Percentiles rank a stretch among this genome's conserved stretches.
phyloP scores from a whole-genome alignment of 2,113 vertebrate species.

The Verasper variegatus region DNA sequence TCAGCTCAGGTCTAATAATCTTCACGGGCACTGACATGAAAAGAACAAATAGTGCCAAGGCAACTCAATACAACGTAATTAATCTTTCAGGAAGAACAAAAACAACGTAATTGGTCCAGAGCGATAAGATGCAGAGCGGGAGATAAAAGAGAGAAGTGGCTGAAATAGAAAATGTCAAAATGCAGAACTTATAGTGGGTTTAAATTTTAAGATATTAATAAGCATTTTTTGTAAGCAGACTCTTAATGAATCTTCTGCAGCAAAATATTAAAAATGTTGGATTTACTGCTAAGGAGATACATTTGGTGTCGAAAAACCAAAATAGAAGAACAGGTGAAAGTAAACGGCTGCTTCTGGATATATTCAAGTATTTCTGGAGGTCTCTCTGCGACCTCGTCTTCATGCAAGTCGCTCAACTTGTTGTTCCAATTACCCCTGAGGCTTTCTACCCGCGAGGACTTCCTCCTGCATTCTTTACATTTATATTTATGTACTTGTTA shows the following conservation, averaged over 20 bases:
- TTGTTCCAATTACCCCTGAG: conserved; percentile 60
- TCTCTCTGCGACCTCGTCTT: conserved; percentile 9
- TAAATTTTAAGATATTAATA: too few species aligned
- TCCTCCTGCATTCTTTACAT: conserved; percentile 57
- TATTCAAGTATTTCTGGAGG: conserved; percentile 10
- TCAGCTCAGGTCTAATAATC: conserved; percentile 20
- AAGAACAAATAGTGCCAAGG: conserved; percentile 19
- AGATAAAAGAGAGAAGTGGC: neutral
- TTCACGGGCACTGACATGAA: neutral
- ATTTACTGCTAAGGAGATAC: too few species aligned
- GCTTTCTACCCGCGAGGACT: conserved; percentile 25
- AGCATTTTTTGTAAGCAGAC: too few species aligned
- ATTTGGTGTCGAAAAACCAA: neutral
- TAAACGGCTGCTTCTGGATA: conserved; percentile 3
- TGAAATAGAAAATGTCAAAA: neutral
- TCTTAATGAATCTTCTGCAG: too few species aligned
- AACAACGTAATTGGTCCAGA: conserved; percentile 2
- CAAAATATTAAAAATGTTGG: neutral
- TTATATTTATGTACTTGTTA: conserved; percentile 58
- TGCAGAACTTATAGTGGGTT: too few species aligned
- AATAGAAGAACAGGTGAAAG: neutral
- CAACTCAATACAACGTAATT: conserved; percentile 4
- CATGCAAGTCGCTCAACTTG: conserved; percentile 19
- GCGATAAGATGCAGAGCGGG: neutral
- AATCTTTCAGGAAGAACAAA: neutral